These are phyloP conservation scores for Chromobotia macracanthus DNA, from an alignment of 2,797 vertebrate species.

Conservation along the genomic window DNA sequence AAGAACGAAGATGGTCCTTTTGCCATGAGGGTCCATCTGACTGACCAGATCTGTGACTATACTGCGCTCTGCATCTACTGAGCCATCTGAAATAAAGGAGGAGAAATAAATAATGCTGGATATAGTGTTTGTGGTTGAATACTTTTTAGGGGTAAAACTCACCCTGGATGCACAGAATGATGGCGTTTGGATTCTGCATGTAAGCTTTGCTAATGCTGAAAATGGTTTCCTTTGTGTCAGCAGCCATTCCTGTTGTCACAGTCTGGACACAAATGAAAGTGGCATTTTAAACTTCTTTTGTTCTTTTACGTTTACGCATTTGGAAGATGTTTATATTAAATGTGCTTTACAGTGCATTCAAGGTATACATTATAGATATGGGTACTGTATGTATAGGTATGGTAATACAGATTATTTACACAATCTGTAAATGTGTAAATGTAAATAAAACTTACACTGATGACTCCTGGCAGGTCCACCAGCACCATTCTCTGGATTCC, in stretches of 20 bases:
- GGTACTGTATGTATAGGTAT: too few relatives aligned
- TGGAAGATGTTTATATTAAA: too few relatives aligned
- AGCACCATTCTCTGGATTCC: conserved; percentile 98
- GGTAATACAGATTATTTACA: too few relatives aligned
- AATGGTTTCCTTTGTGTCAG: conserved; percentile 96
- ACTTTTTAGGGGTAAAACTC: too few relatives aligned
- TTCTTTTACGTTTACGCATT: too few relatives aligned
- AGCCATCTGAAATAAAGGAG: conserved; percentile 70
- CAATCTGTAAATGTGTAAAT: background rate
- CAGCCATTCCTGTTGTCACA: conserved; percentile 94
- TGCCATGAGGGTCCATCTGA: conserved; percentile 98
- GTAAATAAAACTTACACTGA: conserved; percentile 86
- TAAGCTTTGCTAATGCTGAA: conserved; percentile 98
- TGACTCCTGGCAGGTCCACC: conserved; percentile 95
- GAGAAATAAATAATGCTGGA: background rate
- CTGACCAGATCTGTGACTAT: conserved; percentile 99
- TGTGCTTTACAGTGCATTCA: too few relatives aligned
- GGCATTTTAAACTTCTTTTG: background rate
- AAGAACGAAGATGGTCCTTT: conserved; percentile 96
- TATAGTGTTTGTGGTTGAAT: too few relatives aligned
- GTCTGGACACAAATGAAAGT: conserved; percentile 77
- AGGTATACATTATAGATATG: too few relatives aligned
- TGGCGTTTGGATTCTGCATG: conserved; percentile 99
- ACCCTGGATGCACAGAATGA: conserved; percentile 97
- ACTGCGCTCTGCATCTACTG: conserved; percentile 93